Base-by-base conservation (phyloP, 2,888 invertebrate species). In the Oligia fasciuncula region DNA sequence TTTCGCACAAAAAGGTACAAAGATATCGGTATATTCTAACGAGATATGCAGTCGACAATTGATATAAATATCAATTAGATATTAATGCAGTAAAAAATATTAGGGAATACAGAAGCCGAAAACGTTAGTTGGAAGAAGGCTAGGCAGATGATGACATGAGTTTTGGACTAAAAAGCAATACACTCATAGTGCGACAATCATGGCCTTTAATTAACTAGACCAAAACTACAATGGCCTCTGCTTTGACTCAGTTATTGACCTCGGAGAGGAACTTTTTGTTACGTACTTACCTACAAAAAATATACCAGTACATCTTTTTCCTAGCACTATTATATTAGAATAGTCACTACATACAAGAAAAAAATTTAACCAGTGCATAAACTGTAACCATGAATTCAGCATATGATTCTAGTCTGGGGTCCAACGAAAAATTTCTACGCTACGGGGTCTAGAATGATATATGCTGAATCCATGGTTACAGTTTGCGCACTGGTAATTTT, bases 261-360 rank as follows among this genome's bases (percentile, higher is more conserved):
- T 81, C 81, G 35, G n/a, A 29, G n/a, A 8, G 35, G 9, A 54
- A 71, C n/a, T 81, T 79, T 72, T 73, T 79, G 51, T 73, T 14
- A 72, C 19, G 1, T 17, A n/a, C n/a, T 40, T 62, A 71, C n/a
- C 63, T 62, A 71, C n/a, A 79, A 79, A 81, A 81, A 77, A 63
- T 35, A 71, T 54, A 14, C 11, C 13, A 35, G 17, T 35, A n/a
- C 46, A 78, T 68, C 2, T 54, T 51, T 76, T 62, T n/a, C 35
- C 29, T 23, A 60, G 5, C 4, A 35, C n/a, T 60, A 75, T 40
- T 60, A 60, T 60, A 75, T 40, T 60, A 60, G 2, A 14, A 17
- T 40, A n/a, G 17, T 29, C 9, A 73, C 19, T 9, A 17, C 17
- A 5, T 46, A 46, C 19, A 54, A 23, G 23, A 57, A 9, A 57